A percentile compares a stretch with the other conserved stretches of the same genome.
Evolutionary conservation across 2,113 vertebrate genomes (phyloP).

Genomic region (Mobula hypostoma): DNA sequence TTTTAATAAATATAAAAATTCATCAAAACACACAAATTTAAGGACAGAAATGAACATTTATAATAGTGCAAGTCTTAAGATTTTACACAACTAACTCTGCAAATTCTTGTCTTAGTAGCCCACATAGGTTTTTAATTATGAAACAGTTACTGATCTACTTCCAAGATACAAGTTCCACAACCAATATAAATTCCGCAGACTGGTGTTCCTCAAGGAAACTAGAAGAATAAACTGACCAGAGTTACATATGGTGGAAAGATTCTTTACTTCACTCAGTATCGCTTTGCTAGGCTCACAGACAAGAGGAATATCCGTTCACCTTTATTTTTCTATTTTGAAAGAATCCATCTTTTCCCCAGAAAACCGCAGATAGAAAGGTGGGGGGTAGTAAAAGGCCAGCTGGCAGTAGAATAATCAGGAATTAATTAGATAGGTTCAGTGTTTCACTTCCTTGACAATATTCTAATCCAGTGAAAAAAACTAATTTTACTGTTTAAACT

Average conservation of each 20-base stretch:
- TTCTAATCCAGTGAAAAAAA: neutral
- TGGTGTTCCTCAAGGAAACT: neutral
- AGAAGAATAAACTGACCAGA: neutral
- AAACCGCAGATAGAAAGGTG: neutral
- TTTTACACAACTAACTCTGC: neutral
- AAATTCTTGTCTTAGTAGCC: neutral
- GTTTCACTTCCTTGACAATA: neutral
- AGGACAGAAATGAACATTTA: neutral
- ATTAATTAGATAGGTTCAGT: neutral
- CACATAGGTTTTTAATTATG: neutral
- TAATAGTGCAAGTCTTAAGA: neutral
- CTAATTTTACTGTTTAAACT: too few relatives aligned
- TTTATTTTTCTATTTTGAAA: neutral
- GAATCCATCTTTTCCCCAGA: neutral
- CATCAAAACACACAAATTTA: neutral
- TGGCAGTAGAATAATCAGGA: neutral
- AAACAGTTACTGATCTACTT: neutral
- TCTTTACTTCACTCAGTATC: neutral
- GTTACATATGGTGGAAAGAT: constrained; percentile 5
- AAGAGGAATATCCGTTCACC: constrained; percentile 1
- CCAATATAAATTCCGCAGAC: neutral
- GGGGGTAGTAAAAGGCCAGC: neutral
- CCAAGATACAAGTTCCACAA: neutral
- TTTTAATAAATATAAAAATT: neutral
- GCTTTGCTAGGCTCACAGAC: neutral